These are phyloP conservation scores for Agrochola lota DNA, from an alignment of 2,888 invertebrate genomes.

Conservation along the genomic window DNA sequence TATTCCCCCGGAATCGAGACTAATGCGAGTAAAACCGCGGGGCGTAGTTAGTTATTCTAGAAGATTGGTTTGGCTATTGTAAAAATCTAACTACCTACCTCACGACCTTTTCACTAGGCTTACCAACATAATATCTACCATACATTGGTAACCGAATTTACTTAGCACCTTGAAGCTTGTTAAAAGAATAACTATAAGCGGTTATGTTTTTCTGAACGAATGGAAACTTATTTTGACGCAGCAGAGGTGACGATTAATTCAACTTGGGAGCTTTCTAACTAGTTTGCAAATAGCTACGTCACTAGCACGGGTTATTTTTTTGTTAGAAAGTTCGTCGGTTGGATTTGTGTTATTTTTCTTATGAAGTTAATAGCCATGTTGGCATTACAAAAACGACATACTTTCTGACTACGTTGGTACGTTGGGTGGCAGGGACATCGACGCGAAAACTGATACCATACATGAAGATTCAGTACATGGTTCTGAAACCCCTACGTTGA, in stretches of 20 bases:
- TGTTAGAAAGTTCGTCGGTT: neutral
- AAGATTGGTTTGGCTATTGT: neutral
- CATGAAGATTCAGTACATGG: too few species aligned
- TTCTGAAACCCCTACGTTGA: too few species aligned
- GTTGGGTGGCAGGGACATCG: too few species aligned
- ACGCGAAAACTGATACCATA: too few species aligned
- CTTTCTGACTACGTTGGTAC: too few species aligned
- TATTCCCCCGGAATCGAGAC: too few species aligned
- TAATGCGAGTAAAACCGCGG: too few species aligned
- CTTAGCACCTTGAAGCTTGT: neutral
- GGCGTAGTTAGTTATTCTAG: neutral
- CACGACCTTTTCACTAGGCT: neutral
- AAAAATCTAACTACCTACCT: too few species aligned
- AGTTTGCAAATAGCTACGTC: constrained; percentile 24
- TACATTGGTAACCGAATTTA: neutral
- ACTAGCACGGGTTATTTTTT: neutral
- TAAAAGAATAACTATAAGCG: neutral
- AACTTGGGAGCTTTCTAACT: constrained; percentile 31
- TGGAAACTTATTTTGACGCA: neutral
- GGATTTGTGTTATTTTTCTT: neutral
- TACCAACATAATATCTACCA: neutral
- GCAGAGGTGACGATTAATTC: constrained; percentile 30
- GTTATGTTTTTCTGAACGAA: neutral
- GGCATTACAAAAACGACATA: neutral
- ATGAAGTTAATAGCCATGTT: too few species aligned